phyloP scores from a whole-genome alignment of 2,888 invertebrate genomes.

The Phyto melanocephala region DNA sequence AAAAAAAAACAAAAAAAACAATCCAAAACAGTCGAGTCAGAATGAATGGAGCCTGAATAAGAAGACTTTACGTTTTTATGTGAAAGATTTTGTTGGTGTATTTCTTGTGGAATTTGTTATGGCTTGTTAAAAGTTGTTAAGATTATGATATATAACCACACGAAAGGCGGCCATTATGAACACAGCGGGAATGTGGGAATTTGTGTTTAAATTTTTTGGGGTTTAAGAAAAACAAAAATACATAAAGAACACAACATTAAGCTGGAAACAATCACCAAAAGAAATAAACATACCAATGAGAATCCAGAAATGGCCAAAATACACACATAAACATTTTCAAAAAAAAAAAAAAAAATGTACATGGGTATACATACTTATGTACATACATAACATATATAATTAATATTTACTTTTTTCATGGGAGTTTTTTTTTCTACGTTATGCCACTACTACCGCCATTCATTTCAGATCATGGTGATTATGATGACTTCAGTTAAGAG shows the following conservation, averaged over 20 bases:
- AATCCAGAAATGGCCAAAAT: conserved; percentile 22
- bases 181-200: conserved; percentile 77
- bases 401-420: conserved; percentile 50
- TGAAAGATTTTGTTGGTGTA: conserved; percentile 11
- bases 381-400: conserved; percentile 25
- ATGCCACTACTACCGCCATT: conserved; percentile 12
- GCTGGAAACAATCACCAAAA: conserved; percentile 1
- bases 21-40: background rate
- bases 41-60: conserved; percentile 8
- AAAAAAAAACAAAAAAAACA: background rate
- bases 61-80: background rate
- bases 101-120: conserved; percentile 73
- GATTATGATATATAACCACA: conserved; percentile 75
- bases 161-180: conserved; percentile 75
- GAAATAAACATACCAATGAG: conserved; percentile 44
- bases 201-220: conserved; percentile 61
- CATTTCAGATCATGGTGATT: conserved; percentile 12
- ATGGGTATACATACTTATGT: conserved; percentile 54
- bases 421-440: conserved; percentile 31
- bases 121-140: conserved; percentile 77
- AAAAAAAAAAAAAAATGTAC: background rate
- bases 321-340: background rate
- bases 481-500: conserved; percentile 33
- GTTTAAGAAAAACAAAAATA: background rate
- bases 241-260: conserved; percentile 25